phyloP scores from a whole-genome alignment of 53 echinoderm and acorn worm species.

The Apostichopus leukothele region DNA sequence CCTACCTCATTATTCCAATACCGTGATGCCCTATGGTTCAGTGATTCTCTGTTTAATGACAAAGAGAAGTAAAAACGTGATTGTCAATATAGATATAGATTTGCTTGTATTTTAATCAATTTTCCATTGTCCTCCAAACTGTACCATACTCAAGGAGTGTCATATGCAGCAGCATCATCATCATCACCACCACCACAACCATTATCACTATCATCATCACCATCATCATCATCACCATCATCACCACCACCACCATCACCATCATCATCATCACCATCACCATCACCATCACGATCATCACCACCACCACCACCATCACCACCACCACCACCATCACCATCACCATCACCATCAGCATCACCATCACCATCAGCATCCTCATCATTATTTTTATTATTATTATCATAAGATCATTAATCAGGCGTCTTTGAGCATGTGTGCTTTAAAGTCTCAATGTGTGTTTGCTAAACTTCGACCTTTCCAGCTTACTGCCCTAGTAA shows the following conservation, averaged over 20 bases:
- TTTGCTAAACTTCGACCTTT: no score
- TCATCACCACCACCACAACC: background rate
- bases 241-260: background rate
- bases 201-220: background rate
- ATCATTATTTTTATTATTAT: no score
- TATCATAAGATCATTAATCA: no score
- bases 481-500: no score
- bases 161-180: background rate
- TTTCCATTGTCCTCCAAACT: no score
- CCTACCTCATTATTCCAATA: constrained; percentile 39
- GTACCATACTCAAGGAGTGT: background rate
- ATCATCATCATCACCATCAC: background rate
- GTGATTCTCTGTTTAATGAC: constrained; percentile 55
- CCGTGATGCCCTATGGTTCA: constrained; percentile 55
- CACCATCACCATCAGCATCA: background rate
- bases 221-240: background rate
- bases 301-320: background rate
- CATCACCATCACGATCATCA: constrained; percentile 3
- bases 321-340: constrained; percentile 6
- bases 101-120: no score
- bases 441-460: no score
- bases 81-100: no score
- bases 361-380: background rate
- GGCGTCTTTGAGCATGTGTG: no score
- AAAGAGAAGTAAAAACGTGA: background rate